These are phyloP conservation scores for Capromys pilorides DNA, from an alignment of 2,797 vertebrate species.

Conservation along the genomic window DNA sequence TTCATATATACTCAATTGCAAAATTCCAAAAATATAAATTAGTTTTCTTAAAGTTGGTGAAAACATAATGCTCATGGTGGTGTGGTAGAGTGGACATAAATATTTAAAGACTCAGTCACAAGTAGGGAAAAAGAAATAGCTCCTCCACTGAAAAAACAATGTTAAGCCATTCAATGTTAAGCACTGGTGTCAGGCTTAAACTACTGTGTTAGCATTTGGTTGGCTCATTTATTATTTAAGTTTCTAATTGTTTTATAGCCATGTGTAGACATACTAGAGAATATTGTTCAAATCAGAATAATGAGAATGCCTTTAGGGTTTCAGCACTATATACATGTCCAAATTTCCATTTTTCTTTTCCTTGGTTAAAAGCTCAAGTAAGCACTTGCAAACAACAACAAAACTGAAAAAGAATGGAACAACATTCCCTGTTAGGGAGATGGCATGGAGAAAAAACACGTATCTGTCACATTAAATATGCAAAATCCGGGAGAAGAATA, in stretches of 20 bases:
- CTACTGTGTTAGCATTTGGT: not conserved
- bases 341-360: not conserved
- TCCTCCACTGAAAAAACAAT: not conserved
- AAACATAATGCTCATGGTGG: not conserved
- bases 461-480: not conserved
- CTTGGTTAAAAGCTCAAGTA: not conserved
- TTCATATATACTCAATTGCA: too few relatives aligned
- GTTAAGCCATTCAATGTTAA: not conserved
- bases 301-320: not conserved
- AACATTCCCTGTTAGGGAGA: not conserved
- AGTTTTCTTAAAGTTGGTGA: not conserved
- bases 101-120: not conserved
- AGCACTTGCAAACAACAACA: not conserved
- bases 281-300: not conserved
- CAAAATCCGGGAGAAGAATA: not conserved
- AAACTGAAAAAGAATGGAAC: not conserved
- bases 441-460: not conserved
- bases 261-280: not conserved
- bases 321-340: not conserved
- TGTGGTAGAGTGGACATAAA: not conserved
- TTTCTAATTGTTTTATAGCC: not conserved
- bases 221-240: not conserved
- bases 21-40: not conserved
- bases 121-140: not conserved
- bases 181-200: not conserved